Evolutionary conservation across 2,113 vertebrate genomes (phyloP).

Genomic region (Bothrops jararaca): DNA sequence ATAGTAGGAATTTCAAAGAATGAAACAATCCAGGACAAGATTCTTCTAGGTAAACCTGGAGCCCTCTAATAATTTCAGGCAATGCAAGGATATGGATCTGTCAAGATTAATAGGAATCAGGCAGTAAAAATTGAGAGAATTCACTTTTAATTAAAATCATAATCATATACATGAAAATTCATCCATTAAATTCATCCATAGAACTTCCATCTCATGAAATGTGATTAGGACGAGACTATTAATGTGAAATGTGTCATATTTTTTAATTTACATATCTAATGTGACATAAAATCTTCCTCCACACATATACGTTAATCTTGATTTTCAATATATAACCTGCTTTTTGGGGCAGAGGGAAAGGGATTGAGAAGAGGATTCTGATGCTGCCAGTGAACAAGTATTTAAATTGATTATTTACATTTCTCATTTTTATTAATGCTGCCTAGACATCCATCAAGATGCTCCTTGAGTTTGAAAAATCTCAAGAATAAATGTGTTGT

Average conservation of each 20-base stretch:
- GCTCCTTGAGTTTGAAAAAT: background rate
- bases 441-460: background rate
- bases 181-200: background rate
- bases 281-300: background rate
- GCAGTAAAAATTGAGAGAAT: background rate
- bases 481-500: slow-evolving; percentile 18
- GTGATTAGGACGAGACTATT: background rate
- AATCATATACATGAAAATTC: background rate
- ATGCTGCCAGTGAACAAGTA: background rate
- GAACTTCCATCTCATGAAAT: background rate
- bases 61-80: background rate
- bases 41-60: background rate
- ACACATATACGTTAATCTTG: background rate
- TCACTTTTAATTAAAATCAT: background rate
- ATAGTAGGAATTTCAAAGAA: background rate
- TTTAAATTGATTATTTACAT: background rate
- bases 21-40: background rate
- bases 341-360: background rate
- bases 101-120: background rate
- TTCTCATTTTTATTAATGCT: background rate
- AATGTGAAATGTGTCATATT: background rate
- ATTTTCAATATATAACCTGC: background rate
- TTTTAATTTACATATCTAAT: background rate
- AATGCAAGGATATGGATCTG: background rate
- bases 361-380: background rate